Percentiles rank a stretch among this genome's conserved stretches.
These are phyloP conservation scores for Channa argus DNA, from an alignment of 2,113 vertebrate species.

Conservation along the genomic window DNA sequence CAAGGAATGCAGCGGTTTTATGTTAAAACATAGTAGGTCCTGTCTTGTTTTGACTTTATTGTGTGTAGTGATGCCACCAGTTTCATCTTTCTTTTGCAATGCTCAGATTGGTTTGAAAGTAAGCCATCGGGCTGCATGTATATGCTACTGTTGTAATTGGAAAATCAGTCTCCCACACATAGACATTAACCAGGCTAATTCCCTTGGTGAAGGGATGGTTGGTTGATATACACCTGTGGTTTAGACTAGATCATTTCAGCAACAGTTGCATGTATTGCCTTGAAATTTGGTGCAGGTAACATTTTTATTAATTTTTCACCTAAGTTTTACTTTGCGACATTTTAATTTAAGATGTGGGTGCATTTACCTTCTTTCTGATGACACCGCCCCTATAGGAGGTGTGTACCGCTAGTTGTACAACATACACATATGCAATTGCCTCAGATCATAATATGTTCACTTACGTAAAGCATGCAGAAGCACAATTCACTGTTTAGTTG, in stretches of 20 bases:
- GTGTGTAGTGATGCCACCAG: not conserved
- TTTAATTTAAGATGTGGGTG: too few relatives aligned
- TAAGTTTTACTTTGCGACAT: too few relatives aligned
- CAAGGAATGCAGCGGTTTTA: conserved; percentile 20
- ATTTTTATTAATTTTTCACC: too few relatives aligned
- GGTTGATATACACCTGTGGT: not conserved
- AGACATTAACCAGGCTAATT: not conserved
- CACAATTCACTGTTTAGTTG: too few relatives aligned
- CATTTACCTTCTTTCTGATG: too few relatives aligned
- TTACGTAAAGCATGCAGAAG: too few relatives aligned
- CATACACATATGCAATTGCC: too few relatives aligned
- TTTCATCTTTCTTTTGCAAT: not conserved
- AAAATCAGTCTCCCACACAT: not conserved
- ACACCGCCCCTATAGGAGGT: too few relatives aligned
- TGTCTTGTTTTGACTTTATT: not conserved
- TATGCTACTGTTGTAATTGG: not conserved
- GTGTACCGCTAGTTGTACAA: too few relatives aligned
- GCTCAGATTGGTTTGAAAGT: not conserved
- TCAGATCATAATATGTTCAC: too few relatives aligned
- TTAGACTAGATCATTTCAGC: not conserved
- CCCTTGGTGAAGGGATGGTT: not conserved
- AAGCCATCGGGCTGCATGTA: too few relatives aligned
- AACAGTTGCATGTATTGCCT: not conserved
- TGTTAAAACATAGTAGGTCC: too few relatives aligned
- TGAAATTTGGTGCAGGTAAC: not conserved